These are phyloP conservation scores for Merodon equestris DNA, from an alignment of 2,888 invertebrate species.

Conservation along the genomic window DNA sequence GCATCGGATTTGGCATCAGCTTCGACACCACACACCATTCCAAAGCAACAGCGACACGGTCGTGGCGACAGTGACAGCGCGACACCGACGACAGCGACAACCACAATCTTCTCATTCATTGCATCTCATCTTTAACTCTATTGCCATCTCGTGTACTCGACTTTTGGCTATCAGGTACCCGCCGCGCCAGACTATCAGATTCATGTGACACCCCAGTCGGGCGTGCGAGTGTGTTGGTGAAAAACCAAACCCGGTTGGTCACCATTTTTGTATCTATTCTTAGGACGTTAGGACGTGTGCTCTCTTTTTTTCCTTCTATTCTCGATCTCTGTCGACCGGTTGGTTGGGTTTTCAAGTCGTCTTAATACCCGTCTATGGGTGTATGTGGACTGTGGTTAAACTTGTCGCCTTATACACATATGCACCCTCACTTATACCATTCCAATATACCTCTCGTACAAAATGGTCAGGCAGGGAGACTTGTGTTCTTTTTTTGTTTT, in stretches of 20 bases:
- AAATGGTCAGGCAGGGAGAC: constrained; percentile 61
- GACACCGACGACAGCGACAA: constrained; percentile 65
- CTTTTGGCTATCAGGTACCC: constrained; percentile 31
- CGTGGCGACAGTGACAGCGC: constrained; percentile 65
- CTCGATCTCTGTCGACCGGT: constrained; percentile 62
- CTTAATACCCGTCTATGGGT: constrained; percentile 7
- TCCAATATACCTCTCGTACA: constrained; percentile 14
- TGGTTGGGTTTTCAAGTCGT: constrained; percentile 45
- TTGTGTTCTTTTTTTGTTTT: constrained; percentile 51
- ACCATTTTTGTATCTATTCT: constrained; percentile 68
- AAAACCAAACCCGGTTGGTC: constrained; percentile 68
- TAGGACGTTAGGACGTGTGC: constrained; percentile 43
- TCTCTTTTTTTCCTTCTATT: constrained; percentile 53
- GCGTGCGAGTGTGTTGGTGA: constrained; percentile 50
- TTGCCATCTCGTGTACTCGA: constrained; percentile 52
- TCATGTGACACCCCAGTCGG: constrained; percentile 47
- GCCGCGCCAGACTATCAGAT: constrained; percentile 18
- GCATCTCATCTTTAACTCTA: constrained; percentile 40
- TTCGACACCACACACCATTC: too few relatives aligned
- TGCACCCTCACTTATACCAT: too few relatives aligned
- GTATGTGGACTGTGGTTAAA: constrained; percentile 73
- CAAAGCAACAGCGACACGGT: constrained; percentile 60
- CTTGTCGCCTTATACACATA: constrained; percentile 72
- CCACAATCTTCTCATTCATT: constrained; percentile 67
- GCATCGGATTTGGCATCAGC: too few relatives aligned